Base-by-base conservation (phyloP, 2,888 invertebrate species). In the Phaonia tiefii region DNA sequence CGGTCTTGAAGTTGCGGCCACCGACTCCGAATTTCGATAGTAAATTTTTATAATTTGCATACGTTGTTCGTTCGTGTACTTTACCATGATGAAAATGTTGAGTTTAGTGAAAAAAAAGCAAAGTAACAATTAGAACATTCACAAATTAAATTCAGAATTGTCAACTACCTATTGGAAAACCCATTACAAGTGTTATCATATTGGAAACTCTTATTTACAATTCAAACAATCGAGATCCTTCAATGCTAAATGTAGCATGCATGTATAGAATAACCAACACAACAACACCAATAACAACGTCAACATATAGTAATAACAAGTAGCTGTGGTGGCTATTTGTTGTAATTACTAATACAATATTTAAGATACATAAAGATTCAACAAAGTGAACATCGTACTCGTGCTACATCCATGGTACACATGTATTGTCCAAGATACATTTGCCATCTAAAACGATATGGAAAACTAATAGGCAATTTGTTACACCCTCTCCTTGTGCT, bases 391-490 rank as follows among this genome's bases (percentile, higher is more conserved):
- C 70, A 67, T 66, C 17, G 46, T 31, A 31, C 8, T 31, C 4
- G 44, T 44, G 20, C 49, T 13, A 60, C 25, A 49, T 25, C 11
- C 15, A 25, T 31, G 31, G 31, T 31, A 3, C 20, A 42, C 17
- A 31, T 10, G 17, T 15, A 26, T 22, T 1, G 15, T 17, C 49
- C 66, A 1, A 66, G 25, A 11, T 26, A 46, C 22, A 44, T 56
- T 77, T n/a, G 58, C 54, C 67, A 66, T 46, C 73, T 60, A 60
- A 67, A 82, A 70, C 20, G 58, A 69, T 67, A 70, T 60, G 65
- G 72, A 72, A 76, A 76, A 71, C 79, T 82, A 79, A 82, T 82
- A 82, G 79, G 79, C 82, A 82, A 82, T 82, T 82, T 79, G 76
- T 78, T 76, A 79, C 82, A 82, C 82, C 81, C 81, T 78, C 81